Percentiles rank a stretch among this genome's conserved stretches.
Evolutionary conservation across 2,797 vertebrate species (phyloP).

Genomic region (Poeciliopsis turneri): DNA sequence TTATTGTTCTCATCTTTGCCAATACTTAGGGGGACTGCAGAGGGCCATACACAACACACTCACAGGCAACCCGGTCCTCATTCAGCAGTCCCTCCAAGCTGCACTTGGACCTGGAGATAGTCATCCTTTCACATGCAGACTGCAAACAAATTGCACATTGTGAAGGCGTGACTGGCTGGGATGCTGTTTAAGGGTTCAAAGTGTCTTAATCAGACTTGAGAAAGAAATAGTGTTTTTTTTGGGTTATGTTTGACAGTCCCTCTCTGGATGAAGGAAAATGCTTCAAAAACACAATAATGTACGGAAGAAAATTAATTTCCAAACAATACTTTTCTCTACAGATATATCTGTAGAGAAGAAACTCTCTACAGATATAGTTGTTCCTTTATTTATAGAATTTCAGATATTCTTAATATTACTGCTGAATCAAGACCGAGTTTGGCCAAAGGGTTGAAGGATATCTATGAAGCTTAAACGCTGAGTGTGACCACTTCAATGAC

Average conservation of each 20-base stretch:
- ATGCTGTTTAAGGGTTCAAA: not conserved
- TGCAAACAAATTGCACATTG: not conserved
- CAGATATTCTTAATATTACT: not conserved
- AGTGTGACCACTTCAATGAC: conserved; percentile 30
- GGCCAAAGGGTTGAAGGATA: conserved; percentile 5
- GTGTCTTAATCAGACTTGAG: not conserved
- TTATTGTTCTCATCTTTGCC: not conserved
- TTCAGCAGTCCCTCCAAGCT: not conserved
- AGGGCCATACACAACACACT: not conserved
- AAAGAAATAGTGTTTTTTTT: not conserved
- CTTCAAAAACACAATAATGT: not conserved
- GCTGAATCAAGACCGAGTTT: conserved; percentile 13
- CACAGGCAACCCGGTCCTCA: not conserved
- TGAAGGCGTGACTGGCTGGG: not conserved
- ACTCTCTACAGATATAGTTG: not conserved
- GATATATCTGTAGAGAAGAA: not conserved
- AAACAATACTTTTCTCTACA: not conserved
- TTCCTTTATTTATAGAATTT: not conserved
- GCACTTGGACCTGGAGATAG: not conserved
- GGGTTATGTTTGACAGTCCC: not conserved
- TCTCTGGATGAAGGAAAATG: not conserved
- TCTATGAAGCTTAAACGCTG: conserved; percentile 8
- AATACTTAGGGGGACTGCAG: not conserved
- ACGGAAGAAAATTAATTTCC: not conserved
- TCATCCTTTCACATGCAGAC: not conserved